Evolutionary conservation across 2,888 invertebrate genomes (phyloP).

Genomic region (Amiota minor): DNA sequence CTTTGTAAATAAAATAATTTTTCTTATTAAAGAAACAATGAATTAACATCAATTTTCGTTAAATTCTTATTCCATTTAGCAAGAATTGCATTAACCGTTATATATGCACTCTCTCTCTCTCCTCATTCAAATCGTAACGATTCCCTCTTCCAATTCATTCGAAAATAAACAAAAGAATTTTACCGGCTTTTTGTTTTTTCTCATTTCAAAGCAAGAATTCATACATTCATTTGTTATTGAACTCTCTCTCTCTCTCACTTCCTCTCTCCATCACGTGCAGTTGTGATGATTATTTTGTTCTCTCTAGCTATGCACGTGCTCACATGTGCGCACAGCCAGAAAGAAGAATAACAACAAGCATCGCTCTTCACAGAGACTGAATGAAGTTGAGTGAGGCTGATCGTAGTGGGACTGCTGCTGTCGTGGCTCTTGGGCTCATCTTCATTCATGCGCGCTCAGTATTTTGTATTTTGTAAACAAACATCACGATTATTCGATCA

Average conservation of each 20-base stretch:
- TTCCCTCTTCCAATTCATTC: conserved; percentile 36
- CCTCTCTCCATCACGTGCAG: background rate
- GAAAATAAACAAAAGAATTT: conserved; percentile 59
- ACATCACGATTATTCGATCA: conserved; percentile 47
- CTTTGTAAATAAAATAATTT: no score
- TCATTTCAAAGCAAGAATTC: background rate
- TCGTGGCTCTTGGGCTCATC: background rate
- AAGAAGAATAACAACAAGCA: background rate
- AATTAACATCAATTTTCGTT: no score
- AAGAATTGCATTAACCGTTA: no score
- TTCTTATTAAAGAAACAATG: no score
- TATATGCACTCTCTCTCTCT: background rate
- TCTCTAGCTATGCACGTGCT: background rate
- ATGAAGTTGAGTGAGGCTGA: no score
- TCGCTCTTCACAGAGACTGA: no score
- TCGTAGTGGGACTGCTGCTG: no score
- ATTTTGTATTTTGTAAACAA: conserved; percentile 55
- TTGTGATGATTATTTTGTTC: no score
- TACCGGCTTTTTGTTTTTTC: conserved; percentile 55
- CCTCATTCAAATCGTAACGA: no score
- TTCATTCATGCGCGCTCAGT: conserved; percentile 46
- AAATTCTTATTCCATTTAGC: no score
- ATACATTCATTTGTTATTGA: background rate
- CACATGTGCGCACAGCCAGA: background rate
- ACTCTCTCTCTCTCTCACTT: conserved; percentile 29